Base-by-base conservation (phyloP, 1,140 invertebrate genomes). In the Apis laboriosa region DNA sequence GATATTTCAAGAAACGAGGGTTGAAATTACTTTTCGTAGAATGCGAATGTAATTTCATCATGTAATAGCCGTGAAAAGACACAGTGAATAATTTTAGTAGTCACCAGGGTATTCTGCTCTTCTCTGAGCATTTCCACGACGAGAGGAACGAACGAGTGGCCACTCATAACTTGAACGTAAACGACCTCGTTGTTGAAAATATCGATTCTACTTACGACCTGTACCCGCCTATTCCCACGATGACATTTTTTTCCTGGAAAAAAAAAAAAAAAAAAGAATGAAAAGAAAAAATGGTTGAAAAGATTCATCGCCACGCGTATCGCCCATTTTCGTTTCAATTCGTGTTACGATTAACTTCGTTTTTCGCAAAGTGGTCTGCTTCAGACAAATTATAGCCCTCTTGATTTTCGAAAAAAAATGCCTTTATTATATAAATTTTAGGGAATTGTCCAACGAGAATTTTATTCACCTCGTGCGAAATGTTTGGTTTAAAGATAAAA, bases 131-230 rank as follows among this genome's bases (percentile, higher is more conserved):
- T 79, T 75, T 63, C 64, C 55, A 43, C 55, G 60, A 71, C 63
- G 78, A 83, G 79, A 53, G 83, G 34, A 84, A 84, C 72, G 80
- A 84, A 83, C 73, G 79, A 89, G 75, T 84, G 71, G 67, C 74
- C 80, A 89, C 84, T 89, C 79, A 79, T 84, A 88, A 90, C 81
- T 89, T 84, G 80, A 86, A 84, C 83, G 80, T 87, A 89, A 90
- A 89, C 78, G 82, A 88, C 79, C 66, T 77, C 78, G 55, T 77
- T 80, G 72, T 86, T 79, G 80, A 86, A 80, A 81, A 86, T 88
- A 88, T 88, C 77, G 87, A 88, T 89, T 56, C 58, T 64, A 12
- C 53, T 77, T 51, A 24, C 61, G 72, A 88, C 80, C 64, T 58
- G 80, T 67, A 72, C 60, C 34, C n/a, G 49, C 17, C 71, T 55